These are phyloP conservation scores for Odontamblyopus rebecca DNA, from an alignment of 2,797 vertebrate species.

Conservation along the genomic window DNA sequence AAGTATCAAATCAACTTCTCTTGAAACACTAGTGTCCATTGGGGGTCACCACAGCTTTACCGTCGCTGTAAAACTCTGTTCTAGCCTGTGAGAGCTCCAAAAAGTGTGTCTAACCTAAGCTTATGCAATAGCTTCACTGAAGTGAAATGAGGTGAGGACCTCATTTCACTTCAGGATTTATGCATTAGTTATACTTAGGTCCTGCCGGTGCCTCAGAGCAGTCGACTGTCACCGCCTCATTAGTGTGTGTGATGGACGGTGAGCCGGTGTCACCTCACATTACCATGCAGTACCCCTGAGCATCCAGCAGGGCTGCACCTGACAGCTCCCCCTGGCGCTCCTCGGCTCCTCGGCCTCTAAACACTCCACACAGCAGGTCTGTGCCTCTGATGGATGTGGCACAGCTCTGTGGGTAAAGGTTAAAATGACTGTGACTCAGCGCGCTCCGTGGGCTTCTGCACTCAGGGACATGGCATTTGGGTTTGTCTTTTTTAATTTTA, in stretches of 20 bases:
- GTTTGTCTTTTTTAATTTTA: too few relatives aligned
- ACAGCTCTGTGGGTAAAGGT: slow-evolving; percentile 13
- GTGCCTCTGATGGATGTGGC: neutral
- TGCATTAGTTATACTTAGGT: too few relatives aligned
- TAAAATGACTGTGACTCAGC: slow-evolving; percentile 10
- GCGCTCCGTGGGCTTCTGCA: neutral
- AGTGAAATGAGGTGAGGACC: too few relatives aligned
- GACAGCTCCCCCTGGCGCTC: slow-evolving; percentile 7
- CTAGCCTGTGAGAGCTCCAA: too few relatives aligned
- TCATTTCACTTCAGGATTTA: too few relatives aligned
- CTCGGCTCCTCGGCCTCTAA: slow-evolving; percentile 2
- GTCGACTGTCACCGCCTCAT: slow-evolving; percentile 12
- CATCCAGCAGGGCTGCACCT: slow-evolving; percentile 34
- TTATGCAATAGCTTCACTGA: too few relatives aligned
- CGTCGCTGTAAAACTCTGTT: too few relatives aligned
- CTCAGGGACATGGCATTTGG: neutral
- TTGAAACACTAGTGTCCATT: too few relatives aligned
- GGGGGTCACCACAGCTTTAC: too few relatives aligned
- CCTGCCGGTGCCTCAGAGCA: neutral
- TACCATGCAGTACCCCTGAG: slow-evolving; percentile 17
- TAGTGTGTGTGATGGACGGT: slow-evolving; percentile 11
- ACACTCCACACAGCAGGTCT: slow-evolving; percentile 30
- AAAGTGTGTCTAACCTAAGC: too few relatives aligned
- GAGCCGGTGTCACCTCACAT: slow-evolving; percentile 2
- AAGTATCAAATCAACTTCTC: too few relatives aligned